Conservation (phyloP, 2,113 vertebrate species). For the Carettochelys insculpta region DNA sequence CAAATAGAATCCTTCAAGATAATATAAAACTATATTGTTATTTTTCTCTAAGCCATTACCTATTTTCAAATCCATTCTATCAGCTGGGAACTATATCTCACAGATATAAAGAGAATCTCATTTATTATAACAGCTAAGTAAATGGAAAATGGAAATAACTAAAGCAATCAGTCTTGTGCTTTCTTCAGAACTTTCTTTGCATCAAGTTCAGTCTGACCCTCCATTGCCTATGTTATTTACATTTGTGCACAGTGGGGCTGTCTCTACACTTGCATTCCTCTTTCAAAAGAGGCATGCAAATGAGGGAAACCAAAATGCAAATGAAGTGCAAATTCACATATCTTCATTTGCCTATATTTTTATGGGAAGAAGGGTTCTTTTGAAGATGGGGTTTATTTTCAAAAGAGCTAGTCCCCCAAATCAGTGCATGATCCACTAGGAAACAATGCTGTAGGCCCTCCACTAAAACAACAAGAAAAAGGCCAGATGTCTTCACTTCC, state of each 20-base stretch:
- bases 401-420: background rate
- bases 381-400: no score
- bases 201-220: background rate
- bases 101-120: slow-evolving; percentile 53
- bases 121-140: slow-evolving; percentile 60
- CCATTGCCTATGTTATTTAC: background rate
- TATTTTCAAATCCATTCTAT: slow-evolving; percentile 51
- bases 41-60: slow-evolving; percentile 56
- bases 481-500: background rate
- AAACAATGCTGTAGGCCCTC: background rate
- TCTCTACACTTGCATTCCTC: no score
- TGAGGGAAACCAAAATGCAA: no score
- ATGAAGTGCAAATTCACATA: no score
- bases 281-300: no score
- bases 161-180: slow-evolving; percentile 14
- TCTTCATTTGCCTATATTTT: no score
- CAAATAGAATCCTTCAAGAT: slow-evolving; percentile 42
- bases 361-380: no score
- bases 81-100: slow-evolving; percentile 58
- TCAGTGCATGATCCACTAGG: background rate
- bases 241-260: no score
- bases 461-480: background rate
- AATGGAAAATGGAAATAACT: slow-evolving; percentile 64
- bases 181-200: background rate
- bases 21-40: slow-evolving; percentile 44